Evolutionary conservation across 2,113 vertebrate species (phyloP).

Genomic region (Corynorhinus townsendii): DNA sequence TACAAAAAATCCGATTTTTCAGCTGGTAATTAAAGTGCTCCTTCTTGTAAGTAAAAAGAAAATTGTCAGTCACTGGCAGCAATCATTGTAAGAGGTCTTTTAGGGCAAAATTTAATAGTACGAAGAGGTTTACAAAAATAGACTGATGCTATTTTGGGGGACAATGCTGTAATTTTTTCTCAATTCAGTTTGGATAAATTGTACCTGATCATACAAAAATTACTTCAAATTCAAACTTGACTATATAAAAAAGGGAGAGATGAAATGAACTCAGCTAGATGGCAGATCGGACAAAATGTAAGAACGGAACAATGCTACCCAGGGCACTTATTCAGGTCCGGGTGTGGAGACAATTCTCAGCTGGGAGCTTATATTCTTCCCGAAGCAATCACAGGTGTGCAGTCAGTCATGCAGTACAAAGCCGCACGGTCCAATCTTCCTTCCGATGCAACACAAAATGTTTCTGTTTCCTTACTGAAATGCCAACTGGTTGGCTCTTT

Average conservation of each 20-base stretch:
- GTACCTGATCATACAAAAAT: slow-evolving; percentile 87
- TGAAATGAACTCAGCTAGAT: slow-evolving; percentile 81
- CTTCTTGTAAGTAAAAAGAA: slow-evolving; percentile 78
- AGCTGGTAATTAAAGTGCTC: slow-evolving; percentile 82
- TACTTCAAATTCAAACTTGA: slow-evolving; percentile 82
- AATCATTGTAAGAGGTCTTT: slow-evolving; percentile 78
- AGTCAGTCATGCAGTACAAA: slow-evolving; percentile 78
- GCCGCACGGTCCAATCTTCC: slow-evolving; percentile 78
- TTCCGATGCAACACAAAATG: slow-evolving; percentile 74
- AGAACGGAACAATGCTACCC: slow-evolving; percentile 78
- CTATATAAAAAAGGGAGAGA: slow-evolving; percentile 84
- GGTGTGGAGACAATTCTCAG: slow-evolving; percentile 76
- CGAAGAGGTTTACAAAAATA: slow-evolving; percentile 86
- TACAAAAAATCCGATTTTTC: slow-evolving; percentile 72
- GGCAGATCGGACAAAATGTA: slow-evolving; percentile 82
- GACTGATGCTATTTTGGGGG: slow-evolving; percentile 82
- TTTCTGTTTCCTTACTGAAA: slow-evolving; percentile 74
- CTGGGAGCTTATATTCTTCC: slow-evolving; percentile 76
- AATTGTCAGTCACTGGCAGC: slow-evolving; percentile 83
- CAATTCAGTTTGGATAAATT: slow-evolving; percentile 81
- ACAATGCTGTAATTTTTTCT: slow-evolving; percentile 79
- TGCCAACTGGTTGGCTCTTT: slow-evolving; percentile 69
- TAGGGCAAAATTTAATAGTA: slow-evolving; percentile 83
- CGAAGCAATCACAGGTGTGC: slow-evolving; percentile 75
- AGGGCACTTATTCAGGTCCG: slow-evolving; percentile 81